Conservation (phyloP, 2,888 invertebrate genomes). For the Copidosoma aretas region DNA sequence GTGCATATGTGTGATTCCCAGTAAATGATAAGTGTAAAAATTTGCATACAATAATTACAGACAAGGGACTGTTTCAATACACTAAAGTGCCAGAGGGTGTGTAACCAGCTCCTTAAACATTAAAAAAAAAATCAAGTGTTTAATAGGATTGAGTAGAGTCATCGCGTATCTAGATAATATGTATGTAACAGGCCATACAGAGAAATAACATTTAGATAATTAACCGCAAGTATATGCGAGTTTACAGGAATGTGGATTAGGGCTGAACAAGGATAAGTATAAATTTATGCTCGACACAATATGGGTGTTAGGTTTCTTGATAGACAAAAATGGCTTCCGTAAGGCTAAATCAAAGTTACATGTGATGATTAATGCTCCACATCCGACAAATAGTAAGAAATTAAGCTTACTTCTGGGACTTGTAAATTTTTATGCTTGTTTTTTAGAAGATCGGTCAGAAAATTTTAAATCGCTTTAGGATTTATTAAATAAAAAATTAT, state of each 20-base stretch:
- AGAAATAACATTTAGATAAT: too few species aligned
- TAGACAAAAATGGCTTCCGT: constrained; percentile 44
- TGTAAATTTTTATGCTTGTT: neutral
- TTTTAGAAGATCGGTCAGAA: neutral
- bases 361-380: constrained; percentile 16
- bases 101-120: too few species aligned
- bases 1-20: too few species aligned
- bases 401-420: constrained; percentile 16
- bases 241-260: constrained; percentile 36
- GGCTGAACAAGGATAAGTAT: constrained; percentile 45
- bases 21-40: too few species aligned
- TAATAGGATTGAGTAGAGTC: too few species aligned
- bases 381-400: constrained; percentile 11
- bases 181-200: too few species aligned
- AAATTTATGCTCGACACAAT: constrained; percentile 42
- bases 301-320: constrained; percentile 44
- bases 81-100: too few species aligned
- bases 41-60: too few species aligned
- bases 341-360: constrained; percentile 27
- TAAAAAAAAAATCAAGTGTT: too few species aligned
- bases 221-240: neutral
- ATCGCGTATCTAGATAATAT: too few species aligned
- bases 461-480: constrained; percentile 30
- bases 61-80: too few species aligned
- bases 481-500: constrained; percentile 3